Percentiles rank a stretch among this genome's conserved stretches.
phyloP scores from a whole-genome alignment of 2,113 vertebrate genomes.

The Chitala chitala region DNA sequence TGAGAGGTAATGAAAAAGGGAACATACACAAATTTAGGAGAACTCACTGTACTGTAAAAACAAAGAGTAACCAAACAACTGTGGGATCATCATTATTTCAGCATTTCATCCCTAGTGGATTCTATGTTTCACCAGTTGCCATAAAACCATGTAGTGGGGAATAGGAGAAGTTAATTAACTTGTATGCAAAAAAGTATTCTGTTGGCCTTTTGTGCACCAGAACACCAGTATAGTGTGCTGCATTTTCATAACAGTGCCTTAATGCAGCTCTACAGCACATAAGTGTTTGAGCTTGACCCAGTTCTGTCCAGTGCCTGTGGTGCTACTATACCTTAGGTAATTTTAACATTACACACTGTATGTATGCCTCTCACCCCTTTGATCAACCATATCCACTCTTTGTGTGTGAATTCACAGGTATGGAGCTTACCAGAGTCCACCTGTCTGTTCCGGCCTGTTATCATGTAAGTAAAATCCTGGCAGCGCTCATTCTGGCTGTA shows the following conservation, averaged over 20 bases:
- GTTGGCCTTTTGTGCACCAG: not conserved
- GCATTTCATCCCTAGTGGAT: no score
- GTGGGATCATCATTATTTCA: not conserved
- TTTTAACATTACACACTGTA: conserved; percentile 17
- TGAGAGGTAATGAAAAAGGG: not conserved
- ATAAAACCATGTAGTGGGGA: not conserved
- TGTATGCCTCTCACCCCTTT: not conserved
- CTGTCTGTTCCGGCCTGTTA: conserved; percentile 64
- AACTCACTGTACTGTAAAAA: conserved; percentile 47
- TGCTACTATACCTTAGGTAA: conserved; percentile 1
- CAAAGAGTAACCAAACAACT: conserved; percentile 41
- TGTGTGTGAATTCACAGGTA: not conserved
- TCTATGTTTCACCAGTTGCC: not conserved
- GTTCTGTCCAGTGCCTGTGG: not conserved
- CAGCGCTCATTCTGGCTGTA: conserved; percentile 74
- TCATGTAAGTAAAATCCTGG: conserved; percentile 74
- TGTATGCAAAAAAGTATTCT: not conserved
- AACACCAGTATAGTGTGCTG: not conserved
- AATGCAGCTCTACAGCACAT: not conserved
- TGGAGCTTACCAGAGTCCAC: conserved; percentile 69
- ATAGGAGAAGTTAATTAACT: not conserved
- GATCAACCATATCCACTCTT: not conserved
- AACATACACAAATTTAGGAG: not conserved
- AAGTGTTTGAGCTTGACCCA: not conserved
- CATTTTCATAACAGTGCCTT: not conserved